Evolutionary conservation across 2,113 vertebrate genomes (phyloP).

Genomic region (Electrona antarctica): DNA sequence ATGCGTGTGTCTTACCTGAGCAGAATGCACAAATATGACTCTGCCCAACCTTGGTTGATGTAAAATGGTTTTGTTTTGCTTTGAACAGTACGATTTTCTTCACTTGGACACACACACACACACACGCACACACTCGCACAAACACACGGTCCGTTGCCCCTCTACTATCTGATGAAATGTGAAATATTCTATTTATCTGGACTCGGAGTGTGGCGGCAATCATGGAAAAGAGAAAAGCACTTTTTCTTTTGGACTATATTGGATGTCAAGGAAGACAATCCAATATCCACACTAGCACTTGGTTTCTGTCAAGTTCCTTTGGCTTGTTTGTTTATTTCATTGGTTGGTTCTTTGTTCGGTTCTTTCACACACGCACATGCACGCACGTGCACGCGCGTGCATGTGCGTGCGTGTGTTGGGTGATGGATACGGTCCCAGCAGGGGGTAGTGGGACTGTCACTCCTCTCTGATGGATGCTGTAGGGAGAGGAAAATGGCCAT

Average conservation of each 20-base stretch:
- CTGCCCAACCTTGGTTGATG: no score
- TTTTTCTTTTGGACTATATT: background rate
- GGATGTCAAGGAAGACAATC: background rate
- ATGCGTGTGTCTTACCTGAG: no score
- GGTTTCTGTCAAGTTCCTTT: background rate
- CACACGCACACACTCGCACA: conserved; percentile 2
- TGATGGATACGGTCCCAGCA: background rate
- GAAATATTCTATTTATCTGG: background rate
- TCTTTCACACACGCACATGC: conserved; percentile 12
- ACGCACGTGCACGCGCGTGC: background rate
- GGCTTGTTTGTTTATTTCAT: background rate
- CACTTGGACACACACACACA: background rate
- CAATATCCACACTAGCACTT: background rate
- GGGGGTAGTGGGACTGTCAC: background rate
- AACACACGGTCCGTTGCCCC: background rate
- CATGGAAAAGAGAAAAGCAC: background rate
- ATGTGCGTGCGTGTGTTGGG: background rate
- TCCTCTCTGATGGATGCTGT: background rate
- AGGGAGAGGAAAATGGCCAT: background rate
- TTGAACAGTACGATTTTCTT: background rate
- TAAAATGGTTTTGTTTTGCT: no score
- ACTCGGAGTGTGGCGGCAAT: background rate
- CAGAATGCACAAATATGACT: no score
- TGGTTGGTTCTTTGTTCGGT: background rate
- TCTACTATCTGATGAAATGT: conserved; percentile 1